Evolutionary conservation across 2,797 vertebrate genomes (phyloP).

Genomic region (Notolepis coatsorum): DNA sequence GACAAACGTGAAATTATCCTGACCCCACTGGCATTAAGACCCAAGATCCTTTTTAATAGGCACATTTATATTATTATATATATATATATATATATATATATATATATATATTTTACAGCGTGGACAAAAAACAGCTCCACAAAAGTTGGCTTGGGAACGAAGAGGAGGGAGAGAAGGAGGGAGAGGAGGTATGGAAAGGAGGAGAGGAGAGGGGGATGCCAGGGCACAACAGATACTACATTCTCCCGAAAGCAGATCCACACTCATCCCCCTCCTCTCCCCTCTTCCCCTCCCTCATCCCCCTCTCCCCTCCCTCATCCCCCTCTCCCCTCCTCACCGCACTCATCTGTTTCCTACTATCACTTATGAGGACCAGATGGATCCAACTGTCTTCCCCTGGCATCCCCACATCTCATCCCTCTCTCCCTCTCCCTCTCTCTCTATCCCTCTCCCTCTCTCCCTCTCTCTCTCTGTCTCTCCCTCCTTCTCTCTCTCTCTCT

Average conservation of each 20-base stretch:
- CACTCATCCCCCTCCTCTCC: slow-evolving; percentile 24
- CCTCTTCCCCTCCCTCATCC: not conserved
- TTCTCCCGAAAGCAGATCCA: slow-evolving; percentile 59
- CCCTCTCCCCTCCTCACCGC: slow-evolving; percentile 69
- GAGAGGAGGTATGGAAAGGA: slow-evolving; percentile 26
- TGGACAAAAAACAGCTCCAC: no score
- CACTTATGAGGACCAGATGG: slow-evolving; percentile 94
- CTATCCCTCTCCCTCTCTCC: slow-evolving; percentile 78
- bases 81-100: no score
- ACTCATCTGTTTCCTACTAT: slow-evolving; percentile 90
- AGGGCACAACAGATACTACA: slow-evolving; percentile 68
- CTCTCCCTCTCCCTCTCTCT: slow-evolving; percentile 57
- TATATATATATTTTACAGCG: no score
- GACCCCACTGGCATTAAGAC: no score
- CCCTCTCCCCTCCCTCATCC: not conserved
- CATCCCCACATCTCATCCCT: slow-evolving; percentile 70
- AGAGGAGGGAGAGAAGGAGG: slow-evolving; percentile 33
- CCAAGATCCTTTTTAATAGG: no score
- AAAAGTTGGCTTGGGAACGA: slow-evolving; percentile 29
- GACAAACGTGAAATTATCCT: no score
- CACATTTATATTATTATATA: no score
- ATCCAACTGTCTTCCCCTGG: slow-evolving; percentile 83
- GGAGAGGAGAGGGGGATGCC: slow-evolving; percentile 49
- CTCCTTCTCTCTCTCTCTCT: slow-evolving; percentile 47
- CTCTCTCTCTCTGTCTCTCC: slow-evolving; percentile 21